Percentiles rank a stretch among this genome's conserved stretches.
Conservation (phyloP, 2,888 invertebrate genomes). For the Polietes domitor region DNA sequence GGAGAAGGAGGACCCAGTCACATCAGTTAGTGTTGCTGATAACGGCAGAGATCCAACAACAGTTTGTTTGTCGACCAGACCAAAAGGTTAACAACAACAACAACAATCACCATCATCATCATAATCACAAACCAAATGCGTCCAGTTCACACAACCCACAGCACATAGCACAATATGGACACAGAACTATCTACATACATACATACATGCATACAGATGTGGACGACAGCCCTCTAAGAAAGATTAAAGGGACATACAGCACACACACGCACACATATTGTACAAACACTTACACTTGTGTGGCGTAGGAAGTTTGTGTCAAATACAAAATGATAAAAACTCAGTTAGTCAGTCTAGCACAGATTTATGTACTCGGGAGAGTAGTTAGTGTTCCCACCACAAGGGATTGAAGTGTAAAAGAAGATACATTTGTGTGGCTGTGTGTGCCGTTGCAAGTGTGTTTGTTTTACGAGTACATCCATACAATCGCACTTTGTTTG, state of each 20-base stretch:
- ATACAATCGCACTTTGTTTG: background rate
- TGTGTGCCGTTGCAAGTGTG: background rate
- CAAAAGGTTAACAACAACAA: conserved; percentile 33
- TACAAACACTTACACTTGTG: background rate
- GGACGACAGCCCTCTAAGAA: no score
- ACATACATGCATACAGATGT: background rate
- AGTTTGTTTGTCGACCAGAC: conserved; percentile 48
- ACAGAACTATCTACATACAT: background rate
- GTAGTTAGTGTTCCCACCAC: background rate
- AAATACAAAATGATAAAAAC: background rate
- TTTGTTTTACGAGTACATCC: conserved; percentile 1
- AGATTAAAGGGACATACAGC: no score
- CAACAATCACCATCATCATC: background rate
- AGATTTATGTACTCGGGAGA: background rate
- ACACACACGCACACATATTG: no score
- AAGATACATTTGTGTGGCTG: background rate
- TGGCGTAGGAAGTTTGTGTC: background rate
- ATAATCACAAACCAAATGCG: background rate
- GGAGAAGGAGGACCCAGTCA: conserved; percentile 16
- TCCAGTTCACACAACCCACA: background rate
- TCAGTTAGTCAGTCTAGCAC: background rate
- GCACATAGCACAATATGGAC: background rate
- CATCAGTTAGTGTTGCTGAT: conserved; percentile 6
- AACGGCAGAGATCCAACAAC: conserved; percentile 41
- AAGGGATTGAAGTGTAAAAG: background rate